These are phyloP conservation scores for Gambusia yucatana DNA, from an alignment of 2,797 vertebrate species.

Conservation along the genomic window DNA sequence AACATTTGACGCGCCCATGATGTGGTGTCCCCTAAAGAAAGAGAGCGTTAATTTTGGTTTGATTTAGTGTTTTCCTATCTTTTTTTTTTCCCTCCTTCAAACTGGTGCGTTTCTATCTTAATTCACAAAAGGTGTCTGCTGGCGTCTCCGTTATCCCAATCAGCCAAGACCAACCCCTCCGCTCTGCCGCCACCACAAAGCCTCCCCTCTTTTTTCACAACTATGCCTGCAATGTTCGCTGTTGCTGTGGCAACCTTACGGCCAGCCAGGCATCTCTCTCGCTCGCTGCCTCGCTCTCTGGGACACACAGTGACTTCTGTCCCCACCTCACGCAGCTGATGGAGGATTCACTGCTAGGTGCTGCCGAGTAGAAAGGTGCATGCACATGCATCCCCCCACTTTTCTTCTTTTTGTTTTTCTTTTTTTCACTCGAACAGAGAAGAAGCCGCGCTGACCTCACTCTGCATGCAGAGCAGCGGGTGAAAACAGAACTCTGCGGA, in stretches of 20 bases:
- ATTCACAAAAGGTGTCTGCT: constrained; percentile 74
- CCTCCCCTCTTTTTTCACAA: constrained; percentile 59
- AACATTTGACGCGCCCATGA: constrained; percentile 32
- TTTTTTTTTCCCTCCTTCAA: background rate
- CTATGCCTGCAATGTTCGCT: constrained; percentile 74
- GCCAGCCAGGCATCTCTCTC: constrained; percentile 60
- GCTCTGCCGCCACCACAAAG: too few relatives aligned
- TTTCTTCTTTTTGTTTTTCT: constrained; percentile 25
- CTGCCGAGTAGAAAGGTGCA: constrained; percentile 54
- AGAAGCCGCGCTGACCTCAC: background rate
- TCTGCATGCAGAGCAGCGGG: constrained; percentile 4
- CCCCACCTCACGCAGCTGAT: constrained; percentile 71
- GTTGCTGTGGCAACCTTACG: constrained; percentile 77
- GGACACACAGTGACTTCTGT: constrained; percentile 73
- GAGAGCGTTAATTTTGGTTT: constrained; percentile 48
- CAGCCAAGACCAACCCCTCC: constrained; percentile 43
- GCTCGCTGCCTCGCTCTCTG: constrained; percentile 41
- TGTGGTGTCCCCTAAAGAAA: constrained; percentile 33
- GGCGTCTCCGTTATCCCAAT: constrained; percentile 68
- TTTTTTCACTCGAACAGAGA: constrained; percentile 15
- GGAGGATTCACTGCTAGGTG: constrained; percentile 60
- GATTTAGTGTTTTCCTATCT: constrained; percentile 41
- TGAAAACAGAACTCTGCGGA: background rate
- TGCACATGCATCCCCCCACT: constrained; percentile 52
- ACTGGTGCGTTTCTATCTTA: constrained; percentile 58